These are phyloP conservation scores for Chalcis sispes DNA, from an alignment of 2,888 invertebrate species.

Conservation along the genomic window DNA sequence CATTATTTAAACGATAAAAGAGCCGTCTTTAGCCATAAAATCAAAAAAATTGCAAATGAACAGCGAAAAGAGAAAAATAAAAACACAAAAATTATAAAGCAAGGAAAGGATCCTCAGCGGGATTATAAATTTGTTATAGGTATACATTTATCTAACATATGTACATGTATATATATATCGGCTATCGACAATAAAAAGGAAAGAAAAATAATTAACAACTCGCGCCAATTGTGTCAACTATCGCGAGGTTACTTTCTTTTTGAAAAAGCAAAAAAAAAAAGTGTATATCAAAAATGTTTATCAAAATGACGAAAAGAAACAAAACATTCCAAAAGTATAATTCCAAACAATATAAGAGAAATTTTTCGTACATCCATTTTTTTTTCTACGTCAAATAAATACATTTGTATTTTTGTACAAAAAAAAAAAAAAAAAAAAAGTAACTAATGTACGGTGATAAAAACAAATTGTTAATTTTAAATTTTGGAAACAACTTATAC, in stretches of 20 bases:
- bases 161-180: constrained; percentile 51
- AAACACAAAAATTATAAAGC: background rate
- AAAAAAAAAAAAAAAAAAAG: background rate
- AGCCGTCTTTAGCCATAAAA: constrained; percentile 15
- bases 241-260: constrained; percentile 28
- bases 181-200: constrained; percentile 51
- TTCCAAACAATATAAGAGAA: background rate
- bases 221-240: constrained; percentile 49
- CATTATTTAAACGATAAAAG: background rate
- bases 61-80: background rate
- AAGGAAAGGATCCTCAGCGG: constrained; percentile 41
- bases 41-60: constrained; percentile 8
- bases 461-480: background rate
- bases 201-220: constrained; percentile 18
- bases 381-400: background rate
- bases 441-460: background rate
- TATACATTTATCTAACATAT: constrained; percentile 53
- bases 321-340: constrained; percentile 53
- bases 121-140: constrained; percentile 46
- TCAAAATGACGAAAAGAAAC: constrained; percentile 33
- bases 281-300: constrained; percentile 15
- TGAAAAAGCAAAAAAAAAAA: constrained; percentile 5
- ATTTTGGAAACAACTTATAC: background rate
- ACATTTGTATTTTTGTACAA: constrained; percentile 23
- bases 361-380: constrained; percentile 10